Evolutionary conservation across 1,140 invertebrate genomes (phyloP).

Genomic region (Agrypnia vestita): DNA sequence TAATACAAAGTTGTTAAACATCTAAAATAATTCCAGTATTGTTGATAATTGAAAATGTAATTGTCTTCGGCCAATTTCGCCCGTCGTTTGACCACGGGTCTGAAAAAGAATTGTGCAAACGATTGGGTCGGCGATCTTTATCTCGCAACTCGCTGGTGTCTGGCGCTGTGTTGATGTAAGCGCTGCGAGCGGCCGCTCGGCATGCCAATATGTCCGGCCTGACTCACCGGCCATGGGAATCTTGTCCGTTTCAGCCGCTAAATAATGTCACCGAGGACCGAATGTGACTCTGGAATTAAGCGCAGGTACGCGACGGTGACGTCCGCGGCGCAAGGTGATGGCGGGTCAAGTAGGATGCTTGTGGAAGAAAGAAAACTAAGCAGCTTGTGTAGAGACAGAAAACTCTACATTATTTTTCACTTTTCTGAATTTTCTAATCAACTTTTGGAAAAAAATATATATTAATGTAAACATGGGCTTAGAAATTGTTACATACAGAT

Average conservation of each 20-base stretch:
- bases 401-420: too few species aligned
- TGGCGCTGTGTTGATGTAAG: background rate
- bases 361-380: too few species aligned
- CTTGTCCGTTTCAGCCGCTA: background rate
- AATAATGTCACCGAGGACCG: slow-evolving; percentile 6
- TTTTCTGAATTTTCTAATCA: too few species aligned
- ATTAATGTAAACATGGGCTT: too few species aligned
- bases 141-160: background rate
- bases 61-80: background rate
- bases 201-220: slow-evolving; percentile 22
- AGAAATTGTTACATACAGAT: too few species aligned
- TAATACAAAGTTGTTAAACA: too few species aligned
- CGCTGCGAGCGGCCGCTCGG: background rate
- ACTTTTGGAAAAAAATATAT: too few species aligned
- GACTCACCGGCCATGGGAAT: slow-evolving; percentile 22
- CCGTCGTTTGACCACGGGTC: background rate
- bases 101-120: background rate
- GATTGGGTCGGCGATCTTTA: slow-evolving; percentile 19
- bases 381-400: too few species aligned
- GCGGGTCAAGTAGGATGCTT: background rate
- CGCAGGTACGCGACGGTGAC: background rate
- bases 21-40: too few species aligned
- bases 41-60: too few species aligned
- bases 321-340: background rate
- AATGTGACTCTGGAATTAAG: slow-evolving; percentile 32